These are phyloP conservation scores for Phoebastria nigripes DNA, from an alignment of 2,797 vertebrate genomes.

Conservation along the genomic window DNA sequence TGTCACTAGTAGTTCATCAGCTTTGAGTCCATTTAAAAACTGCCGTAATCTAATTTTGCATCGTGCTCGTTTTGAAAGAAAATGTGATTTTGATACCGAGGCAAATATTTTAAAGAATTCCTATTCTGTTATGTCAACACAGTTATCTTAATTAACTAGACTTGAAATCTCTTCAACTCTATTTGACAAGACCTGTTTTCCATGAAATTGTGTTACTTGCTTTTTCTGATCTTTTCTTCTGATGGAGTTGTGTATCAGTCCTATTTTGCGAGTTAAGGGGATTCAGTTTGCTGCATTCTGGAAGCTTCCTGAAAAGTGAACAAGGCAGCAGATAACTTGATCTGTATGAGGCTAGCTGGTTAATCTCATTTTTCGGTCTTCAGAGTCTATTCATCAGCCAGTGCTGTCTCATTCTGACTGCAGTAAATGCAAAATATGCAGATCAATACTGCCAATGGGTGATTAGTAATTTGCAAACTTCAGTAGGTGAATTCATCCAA, in stretches of 20 bases:
- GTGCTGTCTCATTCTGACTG: background rate
- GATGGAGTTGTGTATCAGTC: constrained; percentile 20
- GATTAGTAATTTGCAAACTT: constrained; percentile 35
- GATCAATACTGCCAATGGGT: constrained; percentile 52
- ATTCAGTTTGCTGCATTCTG: constrained; percentile 28
- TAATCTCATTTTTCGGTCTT: constrained; percentile 40
- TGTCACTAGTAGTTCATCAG: background rate
- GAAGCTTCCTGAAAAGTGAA: constrained; percentile 34
- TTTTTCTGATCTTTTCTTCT: constrained; percentile 28
- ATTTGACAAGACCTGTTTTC: constrained; percentile 44
- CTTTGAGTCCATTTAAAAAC: background rate
- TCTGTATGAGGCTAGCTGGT: background rate
- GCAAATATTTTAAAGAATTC: constrained; percentile 28
- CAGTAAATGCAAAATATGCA: background rate
- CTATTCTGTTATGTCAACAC: constrained; percentile 38
- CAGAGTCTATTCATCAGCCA: background rate
- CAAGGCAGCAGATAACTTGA: constrained; percentile 34
- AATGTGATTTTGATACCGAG: background rate
- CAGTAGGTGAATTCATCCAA: constrained; percentile 6
- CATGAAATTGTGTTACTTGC: constrained; percentile 50
- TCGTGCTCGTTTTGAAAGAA: constrained; percentile 16
- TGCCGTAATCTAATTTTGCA: background rate
- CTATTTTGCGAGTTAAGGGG: background rate
- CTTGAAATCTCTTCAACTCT: constrained; percentile 40
- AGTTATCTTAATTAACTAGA: constrained; percentile 49